A percentile compares a stretch with the other conserved stretches of the same genome.
Conservation (phyloP, 2,113 vertebrate genomes). For the Urocolius indicus region DNA sequence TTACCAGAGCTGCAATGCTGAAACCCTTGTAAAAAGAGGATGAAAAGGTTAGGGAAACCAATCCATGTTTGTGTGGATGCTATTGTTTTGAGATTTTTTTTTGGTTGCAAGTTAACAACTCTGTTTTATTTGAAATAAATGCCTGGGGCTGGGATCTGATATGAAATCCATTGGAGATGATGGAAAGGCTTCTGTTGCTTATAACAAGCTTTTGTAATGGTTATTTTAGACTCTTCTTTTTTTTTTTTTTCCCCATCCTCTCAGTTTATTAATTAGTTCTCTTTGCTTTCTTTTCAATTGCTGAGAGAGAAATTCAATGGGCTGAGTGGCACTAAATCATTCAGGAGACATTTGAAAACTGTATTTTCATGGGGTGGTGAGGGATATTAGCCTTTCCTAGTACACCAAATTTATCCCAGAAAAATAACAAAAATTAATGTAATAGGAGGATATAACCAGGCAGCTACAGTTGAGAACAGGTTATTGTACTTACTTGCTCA, state of each 20-base stretch:
- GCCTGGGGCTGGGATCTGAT: background rate
- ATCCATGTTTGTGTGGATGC: background rate
- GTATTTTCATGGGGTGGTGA: background rate
- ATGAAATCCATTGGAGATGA: background rate
- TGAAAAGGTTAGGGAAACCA: background rate
- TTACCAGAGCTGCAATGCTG: background rate
- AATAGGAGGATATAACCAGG: conserved; percentile 7
- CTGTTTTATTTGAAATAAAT: background rate
- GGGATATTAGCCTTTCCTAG: background rate
- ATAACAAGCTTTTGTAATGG: background rate
- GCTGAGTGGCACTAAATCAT: conserved; percentile 22
- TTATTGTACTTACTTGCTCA: conserved; percentile 52
- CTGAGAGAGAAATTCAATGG: background rate
- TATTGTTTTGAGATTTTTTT: background rate
- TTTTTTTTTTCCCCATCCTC: background rate
- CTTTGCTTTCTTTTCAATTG: conserved; percentile 19
- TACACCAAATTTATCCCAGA: background rate
- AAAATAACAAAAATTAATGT: conserved; percentile 18
- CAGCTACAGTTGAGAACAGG: conserved; percentile 5
- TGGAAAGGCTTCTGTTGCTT: background rate
- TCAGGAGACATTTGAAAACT: conserved; percentile 5
- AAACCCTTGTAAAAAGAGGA: background rate
- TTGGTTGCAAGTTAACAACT: background rate
- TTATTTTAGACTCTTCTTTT: background rate
- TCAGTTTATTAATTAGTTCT: conserved; percentile 10